phyloP scores from a whole-genome alignment of 2,888 invertebrate genomes.

The Drosophila neutralis region DNA sequence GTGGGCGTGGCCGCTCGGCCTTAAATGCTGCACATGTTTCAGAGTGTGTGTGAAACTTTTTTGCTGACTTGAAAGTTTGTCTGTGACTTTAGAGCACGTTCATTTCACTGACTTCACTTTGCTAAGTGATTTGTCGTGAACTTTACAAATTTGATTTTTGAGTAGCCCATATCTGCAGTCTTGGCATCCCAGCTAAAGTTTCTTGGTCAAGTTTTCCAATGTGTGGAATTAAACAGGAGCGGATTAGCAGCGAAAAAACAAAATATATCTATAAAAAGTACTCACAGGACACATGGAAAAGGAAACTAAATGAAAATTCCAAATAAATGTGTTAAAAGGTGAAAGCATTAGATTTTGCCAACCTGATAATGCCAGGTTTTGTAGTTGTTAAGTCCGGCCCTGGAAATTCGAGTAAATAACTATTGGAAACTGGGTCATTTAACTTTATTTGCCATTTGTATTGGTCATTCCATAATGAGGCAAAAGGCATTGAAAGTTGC shows the following conservation, averaged over 20 bases:
- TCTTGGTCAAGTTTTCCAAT: constrained; percentile 25
- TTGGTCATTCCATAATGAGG: constrained; percentile 41
- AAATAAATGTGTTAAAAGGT: background rate
- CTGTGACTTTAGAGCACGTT: constrained; percentile 59
- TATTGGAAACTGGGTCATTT: constrained; percentile 61
- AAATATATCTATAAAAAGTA: background rate
- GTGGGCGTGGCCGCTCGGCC: constrained; percentile 49
- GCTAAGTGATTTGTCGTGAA: constrained; percentile 76
- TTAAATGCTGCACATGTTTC: constrained; percentile 23
- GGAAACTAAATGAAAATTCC: background rate
- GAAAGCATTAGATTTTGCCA: background rate
- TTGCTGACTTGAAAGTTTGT: constrained; percentile 63
- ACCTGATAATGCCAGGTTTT: background rate
- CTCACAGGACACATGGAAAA: background rate
- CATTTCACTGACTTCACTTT: constrained; percentile 49
- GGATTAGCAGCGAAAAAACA: background rate
- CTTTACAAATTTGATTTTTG: constrained; percentile 67
- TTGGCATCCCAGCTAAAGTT: constrained; percentile 15
- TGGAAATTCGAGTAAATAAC: constrained; percentile 17
- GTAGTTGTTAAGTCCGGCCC: constrained; percentile 5
- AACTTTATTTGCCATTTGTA: constrained; percentile 55
- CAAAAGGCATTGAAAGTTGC: constrained; percentile 49
- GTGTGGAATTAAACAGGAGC: constrained; percentile 12
- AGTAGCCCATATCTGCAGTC: constrained; percentile 41
- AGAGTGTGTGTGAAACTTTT: constrained; percentile 48